phyloP scores from a whole-genome alignment of 2,113 vertebrate genomes.

The Poeciliopsis prolifica region DNA sequence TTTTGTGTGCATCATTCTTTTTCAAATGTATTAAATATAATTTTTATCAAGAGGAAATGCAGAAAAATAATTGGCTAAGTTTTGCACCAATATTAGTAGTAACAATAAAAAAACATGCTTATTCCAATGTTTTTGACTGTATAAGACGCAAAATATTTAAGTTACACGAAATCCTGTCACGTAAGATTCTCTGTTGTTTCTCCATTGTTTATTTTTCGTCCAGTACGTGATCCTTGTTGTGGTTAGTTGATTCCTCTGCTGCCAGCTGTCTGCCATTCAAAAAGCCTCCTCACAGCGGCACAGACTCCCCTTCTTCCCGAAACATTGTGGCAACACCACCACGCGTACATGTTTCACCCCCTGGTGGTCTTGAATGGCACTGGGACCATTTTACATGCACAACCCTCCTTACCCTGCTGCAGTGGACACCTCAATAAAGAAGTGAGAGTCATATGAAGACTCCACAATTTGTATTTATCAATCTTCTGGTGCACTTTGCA shows the following conservation, averaged over 20 bases:
- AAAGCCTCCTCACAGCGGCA: constrained; percentile 77
- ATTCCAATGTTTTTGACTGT: constrained; percentile 32
- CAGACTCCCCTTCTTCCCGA: constrained; percentile 72
- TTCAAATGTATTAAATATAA: background rate
- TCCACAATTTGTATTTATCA: background rate
- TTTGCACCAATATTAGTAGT: constrained; percentile 1
- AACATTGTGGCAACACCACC: constrained; percentile 78
- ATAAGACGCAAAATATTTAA: constrained; percentile 55
- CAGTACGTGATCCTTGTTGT: constrained; percentile 81
- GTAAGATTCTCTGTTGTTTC: constrained; percentile 80
- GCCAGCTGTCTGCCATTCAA: constrained; percentile 83
- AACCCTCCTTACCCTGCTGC: constrained; percentile 76
- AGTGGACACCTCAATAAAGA: constrained; percentile 58
- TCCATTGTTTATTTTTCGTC: constrained; percentile 81
- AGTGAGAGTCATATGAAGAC: constrained; percentile 68
- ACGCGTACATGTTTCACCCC: constrained; percentile 80
- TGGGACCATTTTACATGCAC: constrained; percentile 73
- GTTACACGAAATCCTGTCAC: constrained; percentile 69
- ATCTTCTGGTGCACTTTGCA: background rate
- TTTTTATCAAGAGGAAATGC: constrained; percentile 15
- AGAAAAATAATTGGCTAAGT: constrained; percentile 26
- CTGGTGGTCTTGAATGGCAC: constrained; percentile 82
- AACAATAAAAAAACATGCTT: constrained; percentile 16
- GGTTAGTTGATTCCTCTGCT: constrained; percentile 80
- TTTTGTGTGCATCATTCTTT: constrained; percentile 75